phyloP scores from a whole-genome alignment of 2,888 invertebrate genomes.

The Melanostoma mellinum region DNA sequence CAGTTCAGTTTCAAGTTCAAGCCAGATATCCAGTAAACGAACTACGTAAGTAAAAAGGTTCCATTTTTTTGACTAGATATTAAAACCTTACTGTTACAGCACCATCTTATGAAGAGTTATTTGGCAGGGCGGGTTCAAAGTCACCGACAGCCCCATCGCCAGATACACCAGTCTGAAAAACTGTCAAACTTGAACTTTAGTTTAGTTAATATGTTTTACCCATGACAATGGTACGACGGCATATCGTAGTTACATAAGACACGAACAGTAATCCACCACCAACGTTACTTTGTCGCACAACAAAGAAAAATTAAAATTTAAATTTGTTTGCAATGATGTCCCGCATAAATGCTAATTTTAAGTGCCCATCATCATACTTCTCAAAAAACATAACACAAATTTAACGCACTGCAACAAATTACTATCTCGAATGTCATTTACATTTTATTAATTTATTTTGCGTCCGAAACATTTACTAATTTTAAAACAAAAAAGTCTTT shows the following conservation, averaged over 20 bases:
- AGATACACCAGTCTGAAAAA: slow-evolving; percentile 44
- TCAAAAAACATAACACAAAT: slow-evolving; percentile 25
- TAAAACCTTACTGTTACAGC: slow-evolving; percentile 74
- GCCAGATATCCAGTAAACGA: slow-evolving; percentile 66
- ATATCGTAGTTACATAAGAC: not conserved
- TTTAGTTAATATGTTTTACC: not conserved
- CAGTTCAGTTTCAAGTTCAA: slow-evolving; percentile 60
- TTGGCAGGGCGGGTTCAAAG: slow-evolving; percentile 77
- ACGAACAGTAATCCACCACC: not conserved
- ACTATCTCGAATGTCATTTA: slow-evolving; percentile 21
- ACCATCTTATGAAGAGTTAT: slow-evolving; percentile 81
- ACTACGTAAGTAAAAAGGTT: slow-evolving; percentile 47
- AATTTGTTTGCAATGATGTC: too few species aligned
- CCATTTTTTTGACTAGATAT: not conserved
- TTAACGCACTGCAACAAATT: slow-evolving; percentile 20
- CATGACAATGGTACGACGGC: slow-evolving; percentile 35
- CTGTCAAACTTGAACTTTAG: too few species aligned
- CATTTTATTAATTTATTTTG: slow-evolving; percentile 51
- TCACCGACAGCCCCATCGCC: slow-evolving; percentile 61
- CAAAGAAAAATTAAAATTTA: too few species aligned
- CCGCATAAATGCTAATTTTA: too few species aligned
- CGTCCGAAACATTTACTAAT: slow-evolving; percentile 46
- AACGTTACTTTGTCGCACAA: too few species aligned
- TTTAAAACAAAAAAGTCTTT: slow-evolving; percentile 22
- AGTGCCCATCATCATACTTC: slow-evolving; percentile 2